A percentile compares a stretch with the other conserved stretches of the same genome.
phyloP scores from a whole-genome alignment of 2,113 vertebrate species.

The Desmodus rotundus region DNA sequence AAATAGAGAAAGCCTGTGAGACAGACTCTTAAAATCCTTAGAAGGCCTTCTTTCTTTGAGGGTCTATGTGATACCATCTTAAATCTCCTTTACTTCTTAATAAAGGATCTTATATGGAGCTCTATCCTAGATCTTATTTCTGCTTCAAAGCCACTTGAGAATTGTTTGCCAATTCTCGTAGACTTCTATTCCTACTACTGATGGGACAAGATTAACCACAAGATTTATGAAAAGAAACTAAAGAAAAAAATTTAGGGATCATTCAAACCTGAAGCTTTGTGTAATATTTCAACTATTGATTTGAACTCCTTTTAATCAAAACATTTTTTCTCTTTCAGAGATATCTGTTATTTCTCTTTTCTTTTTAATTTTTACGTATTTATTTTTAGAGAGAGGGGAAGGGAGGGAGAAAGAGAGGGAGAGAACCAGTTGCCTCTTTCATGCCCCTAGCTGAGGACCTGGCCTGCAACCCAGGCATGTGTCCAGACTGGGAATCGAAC shows the following conservation, averaged over 20 bases:
- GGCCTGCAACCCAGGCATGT: too few relatives aligned
- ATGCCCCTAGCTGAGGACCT: too few relatives aligned
- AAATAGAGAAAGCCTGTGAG: not conserved
- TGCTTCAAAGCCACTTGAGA: not conserved
- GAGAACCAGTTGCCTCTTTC: too few relatives aligned
- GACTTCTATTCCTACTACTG: not conserved
- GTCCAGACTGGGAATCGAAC: too few relatives aligned
- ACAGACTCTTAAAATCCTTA: not conserved
- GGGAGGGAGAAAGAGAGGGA: too few relatives aligned
- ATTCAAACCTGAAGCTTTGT: not conserved
- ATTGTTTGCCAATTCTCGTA: not conserved
- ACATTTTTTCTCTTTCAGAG: not conserved
- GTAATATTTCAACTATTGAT: not conserved
- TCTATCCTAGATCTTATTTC: constrained; percentile 7
- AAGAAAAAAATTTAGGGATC: not conserved
- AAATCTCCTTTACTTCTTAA: not conserved
- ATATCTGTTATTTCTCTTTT: not conserved
- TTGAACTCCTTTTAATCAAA: constrained; percentile 5
- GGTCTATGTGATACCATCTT: not conserved
- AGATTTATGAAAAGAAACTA: not conserved
- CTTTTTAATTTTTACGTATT: not conserved
- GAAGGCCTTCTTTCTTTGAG: not conserved
- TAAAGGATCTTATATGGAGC: not conserved
- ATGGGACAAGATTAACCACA: not conserved
- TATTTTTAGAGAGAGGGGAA: too few relatives aligned